Evolutionary conservation across 2,888 invertebrate species (phyloP).

Genomic region (Latrodectus hesperus): DNA sequence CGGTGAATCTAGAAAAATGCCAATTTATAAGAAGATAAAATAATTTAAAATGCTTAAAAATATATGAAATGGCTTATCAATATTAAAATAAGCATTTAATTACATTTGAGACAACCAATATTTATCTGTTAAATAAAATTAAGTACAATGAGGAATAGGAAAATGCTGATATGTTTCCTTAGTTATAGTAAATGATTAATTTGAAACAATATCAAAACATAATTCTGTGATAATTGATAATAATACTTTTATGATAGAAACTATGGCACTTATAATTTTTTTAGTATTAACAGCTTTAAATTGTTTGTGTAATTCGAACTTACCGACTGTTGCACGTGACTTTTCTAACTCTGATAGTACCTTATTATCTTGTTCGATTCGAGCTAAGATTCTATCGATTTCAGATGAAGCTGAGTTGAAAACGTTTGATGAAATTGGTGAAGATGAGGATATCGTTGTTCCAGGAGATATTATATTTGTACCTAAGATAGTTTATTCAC

Average conservation of each 20-base stretch:
- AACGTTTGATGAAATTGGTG: slow-evolving; percentile 53
- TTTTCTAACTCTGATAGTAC: slow-evolving; percentile 68
- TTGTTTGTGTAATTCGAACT: not conserved
- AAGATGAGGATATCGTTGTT: slow-evolving; percentile 61
- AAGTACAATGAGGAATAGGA: no score
- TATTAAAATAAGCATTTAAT: not conserved
- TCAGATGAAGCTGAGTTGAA: slow-evolving; percentile 64
- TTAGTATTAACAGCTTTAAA: not conserved
- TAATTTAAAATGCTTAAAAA: no score
- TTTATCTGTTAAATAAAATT: not conserved
- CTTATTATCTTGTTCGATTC: slow-evolving; percentile 68
- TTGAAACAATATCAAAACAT: no score
- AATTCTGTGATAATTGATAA: no score
- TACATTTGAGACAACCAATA: not conserved
- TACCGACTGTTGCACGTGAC: slow-evolving; percentile 62
- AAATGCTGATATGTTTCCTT: no score
- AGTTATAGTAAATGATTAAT: no score
- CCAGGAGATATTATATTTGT: slow-evolving; percentile 62
- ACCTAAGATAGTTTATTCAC: slow-evolving; percentile 1
- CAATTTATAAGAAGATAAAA: no score
- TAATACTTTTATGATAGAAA: no score
- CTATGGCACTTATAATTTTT: not conserved
- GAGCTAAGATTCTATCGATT: slow-evolving; percentile 67
- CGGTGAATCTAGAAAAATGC: slow-evolving; percentile 51
- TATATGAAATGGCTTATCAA: not conserved